A percentile compares a stretch with the other conserved stretches of the same genome.
phyloP scores from a whole-genome alignment of 2,888 invertebrate species.

The Leucoma salicis region DNA sequence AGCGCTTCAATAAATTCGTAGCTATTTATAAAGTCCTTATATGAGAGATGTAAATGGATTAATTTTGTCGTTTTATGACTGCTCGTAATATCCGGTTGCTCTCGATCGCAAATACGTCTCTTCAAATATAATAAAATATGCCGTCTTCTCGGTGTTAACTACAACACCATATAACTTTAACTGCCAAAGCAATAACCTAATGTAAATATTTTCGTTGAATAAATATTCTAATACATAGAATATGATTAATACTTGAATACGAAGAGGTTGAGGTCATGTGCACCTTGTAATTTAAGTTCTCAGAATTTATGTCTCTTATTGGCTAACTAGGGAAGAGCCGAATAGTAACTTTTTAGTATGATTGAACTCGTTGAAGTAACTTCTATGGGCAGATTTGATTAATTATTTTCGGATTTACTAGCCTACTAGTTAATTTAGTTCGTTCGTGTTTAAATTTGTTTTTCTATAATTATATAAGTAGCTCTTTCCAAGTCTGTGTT shows the following conservation, averaged over 20 bases:
- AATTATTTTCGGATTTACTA: too few species aligned
- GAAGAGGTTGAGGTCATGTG: neutral
- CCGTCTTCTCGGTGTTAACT: constrained; percentile 19
- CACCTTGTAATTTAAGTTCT: too few species aligned
- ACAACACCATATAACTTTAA: constrained; percentile 17
- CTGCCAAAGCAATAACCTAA: constrained; percentile 17
- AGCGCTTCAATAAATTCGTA: neutral
- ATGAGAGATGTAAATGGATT: constrained; percentile 27
- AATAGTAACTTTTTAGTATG: too few species aligned
- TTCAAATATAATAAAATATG: constrained; percentile 52
- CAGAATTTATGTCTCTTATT: too few species aligned
- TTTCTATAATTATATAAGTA: too few species aligned
- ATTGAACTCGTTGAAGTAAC: too few species aligned
- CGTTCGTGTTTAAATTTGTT: too few species aligned
- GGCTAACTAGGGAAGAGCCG: too few species aligned
- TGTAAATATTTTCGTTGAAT: neutral
- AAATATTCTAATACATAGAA: neutral
- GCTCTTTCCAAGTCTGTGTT: too few species aligned
- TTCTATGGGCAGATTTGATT: too few species aligned
- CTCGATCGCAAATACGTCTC: constrained; percentile 39
- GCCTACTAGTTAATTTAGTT: too few species aligned
- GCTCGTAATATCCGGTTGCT: constrained; percentile 49
- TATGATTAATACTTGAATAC: constrained; percentile 2
- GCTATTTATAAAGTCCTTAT: constrained; percentile 6
- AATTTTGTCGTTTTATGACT: constrained; percentile 45